A percentile compares a stretch with the other conserved stretches of the same genome.
phyloP scores from a whole-genome alignment of 2,113 vertebrate genomes.

The Aspiorhynchus laticeps region DNA sequence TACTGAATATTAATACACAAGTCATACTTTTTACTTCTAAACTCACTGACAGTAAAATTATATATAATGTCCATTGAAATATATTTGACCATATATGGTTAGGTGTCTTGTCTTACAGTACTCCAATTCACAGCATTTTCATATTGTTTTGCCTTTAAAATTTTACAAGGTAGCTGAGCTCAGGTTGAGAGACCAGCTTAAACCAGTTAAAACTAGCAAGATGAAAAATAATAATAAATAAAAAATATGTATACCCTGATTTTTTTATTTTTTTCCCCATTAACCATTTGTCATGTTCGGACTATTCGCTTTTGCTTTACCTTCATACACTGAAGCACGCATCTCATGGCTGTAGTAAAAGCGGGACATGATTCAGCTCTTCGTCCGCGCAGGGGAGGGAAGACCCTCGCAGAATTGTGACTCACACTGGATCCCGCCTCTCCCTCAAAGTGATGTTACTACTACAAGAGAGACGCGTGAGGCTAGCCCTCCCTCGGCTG shows the following conservation, averaged over 20 bases:
- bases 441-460: slow-evolving; percentile 64
- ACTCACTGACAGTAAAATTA: background rate
- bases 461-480: slow-evolving; percentile 71
- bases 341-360: background rate
- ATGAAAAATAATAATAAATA: background rate
- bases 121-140: background rate
- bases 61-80: background rate
- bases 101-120: background rate
- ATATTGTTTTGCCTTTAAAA: background rate
- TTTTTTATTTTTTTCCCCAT: background rate
- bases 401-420: slow-evolving; percentile 70
- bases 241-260: background rate
- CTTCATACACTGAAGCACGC: background rate
- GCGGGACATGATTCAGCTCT: background rate
- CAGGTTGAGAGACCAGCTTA: background rate
- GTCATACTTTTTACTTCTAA: background rate
- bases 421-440: slow-evolving; percentile 58
- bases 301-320: background rate
- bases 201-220: background rate
- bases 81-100: background rate
- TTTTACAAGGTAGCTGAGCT: background rate
- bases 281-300: background rate
- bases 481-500: slow-evolving; percentile 71
- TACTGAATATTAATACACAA: background rate
- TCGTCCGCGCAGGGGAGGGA: slow-evolving; percentile 61